Conservation (phyloP, 1,140 invertebrate genomes). For the Goniozus legneri region DNA sequence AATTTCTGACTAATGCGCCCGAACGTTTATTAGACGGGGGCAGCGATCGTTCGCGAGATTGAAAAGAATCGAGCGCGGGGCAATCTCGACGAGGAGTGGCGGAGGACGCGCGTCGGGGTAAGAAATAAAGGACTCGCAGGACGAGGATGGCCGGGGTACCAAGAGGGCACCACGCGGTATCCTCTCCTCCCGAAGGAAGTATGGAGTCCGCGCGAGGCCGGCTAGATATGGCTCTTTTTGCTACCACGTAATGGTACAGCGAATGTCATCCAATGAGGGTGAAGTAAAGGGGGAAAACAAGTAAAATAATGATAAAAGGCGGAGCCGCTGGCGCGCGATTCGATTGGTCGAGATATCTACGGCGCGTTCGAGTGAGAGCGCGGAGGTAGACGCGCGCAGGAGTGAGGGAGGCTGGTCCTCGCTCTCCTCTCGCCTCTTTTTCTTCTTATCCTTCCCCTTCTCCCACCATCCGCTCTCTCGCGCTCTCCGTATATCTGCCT, state of each 20-base stretch:
- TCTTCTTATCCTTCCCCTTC: conserved; percentile 17
- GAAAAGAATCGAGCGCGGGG: not conserved
- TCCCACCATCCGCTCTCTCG: conserved; percentile 7
- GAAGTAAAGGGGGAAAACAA: conserved; percentile 55
- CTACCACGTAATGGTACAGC: conserved; percentile 28
- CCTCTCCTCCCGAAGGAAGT: conserved; percentile 20
- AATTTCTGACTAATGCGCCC: too few relatives aligned
- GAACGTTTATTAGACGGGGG: too few relatives aligned
- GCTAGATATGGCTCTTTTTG: conserved; percentile 24
- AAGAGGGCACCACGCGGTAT: conserved; percentile 26
- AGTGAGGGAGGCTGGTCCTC: conserved; percentile 32
- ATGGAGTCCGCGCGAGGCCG: conserved; percentile 31
- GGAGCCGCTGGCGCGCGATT: conserved; percentile 52
- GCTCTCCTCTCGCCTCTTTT: conserved; percentile 15
- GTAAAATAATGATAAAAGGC: conserved; percentile 58
- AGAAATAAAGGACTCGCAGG: not conserved
- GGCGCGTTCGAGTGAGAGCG: conserved; percentile 51
- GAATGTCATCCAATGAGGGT: conserved; percentile 55
- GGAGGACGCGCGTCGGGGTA: not conserved
- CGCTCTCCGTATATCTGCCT: not conserved
- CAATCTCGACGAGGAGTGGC: not conserved
- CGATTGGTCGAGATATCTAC: conserved; percentile 56
- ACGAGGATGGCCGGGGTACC: conserved; percentile 15
- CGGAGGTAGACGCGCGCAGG: too few relatives aligned
- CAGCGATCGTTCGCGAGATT: too few relatives aligned